These are phyloP conservation scores for Drosophila anomalata DNA, from an alignment of 2,888 invertebrate species.

Conservation along the genomic window DNA sequence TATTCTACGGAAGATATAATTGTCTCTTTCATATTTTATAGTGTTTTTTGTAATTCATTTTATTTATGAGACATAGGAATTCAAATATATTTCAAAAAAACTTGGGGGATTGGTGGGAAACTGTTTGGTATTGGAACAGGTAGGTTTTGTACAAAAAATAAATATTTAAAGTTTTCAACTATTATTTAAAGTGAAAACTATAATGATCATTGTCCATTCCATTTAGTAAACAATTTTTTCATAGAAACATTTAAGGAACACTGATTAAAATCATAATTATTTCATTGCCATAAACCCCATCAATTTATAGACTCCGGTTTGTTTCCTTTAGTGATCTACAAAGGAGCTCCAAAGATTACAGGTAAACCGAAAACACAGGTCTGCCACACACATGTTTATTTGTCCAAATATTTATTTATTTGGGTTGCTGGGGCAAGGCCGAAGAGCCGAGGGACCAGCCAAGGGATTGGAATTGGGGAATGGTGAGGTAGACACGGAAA, in stretches of 20 bases:
- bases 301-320: slow-evolving; percentile 8
- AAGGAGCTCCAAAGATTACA: slow-evolving; percentile 16
- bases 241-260: not conserved
- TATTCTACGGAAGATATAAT: not conserved
- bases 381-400: slow-evolving; percentile 46
- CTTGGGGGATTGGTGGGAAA: not conserved
- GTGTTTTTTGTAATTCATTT: not conserved
- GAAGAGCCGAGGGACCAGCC: slow-evolving; percentile 17
- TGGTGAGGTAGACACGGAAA: slow-evolving; percentile 4
- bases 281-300: not conserved
- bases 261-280: not conserved
- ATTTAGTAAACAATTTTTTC: not conserved
- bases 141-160: too few species aligned
- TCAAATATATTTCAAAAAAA: not conserved
- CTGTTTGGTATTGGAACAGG: too few species aligned
- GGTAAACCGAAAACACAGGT: slow-evolving; percentile 15
- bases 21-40: not conserved
- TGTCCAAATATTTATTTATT: slow-evolving; percentile 73
- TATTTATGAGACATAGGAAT: not conserved
- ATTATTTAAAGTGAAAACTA: not conserved
- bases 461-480: not conserved
- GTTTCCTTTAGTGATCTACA: slow-evolving; percentile 6
- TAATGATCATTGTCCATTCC: not conserved
- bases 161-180: not conserved
- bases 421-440: slow-evolving; percentile 58